Evolutionary conservation across 2,888 invertebrate genomes (phyloP).

Genomic region (Nephrotoma flavescens): DNA sequence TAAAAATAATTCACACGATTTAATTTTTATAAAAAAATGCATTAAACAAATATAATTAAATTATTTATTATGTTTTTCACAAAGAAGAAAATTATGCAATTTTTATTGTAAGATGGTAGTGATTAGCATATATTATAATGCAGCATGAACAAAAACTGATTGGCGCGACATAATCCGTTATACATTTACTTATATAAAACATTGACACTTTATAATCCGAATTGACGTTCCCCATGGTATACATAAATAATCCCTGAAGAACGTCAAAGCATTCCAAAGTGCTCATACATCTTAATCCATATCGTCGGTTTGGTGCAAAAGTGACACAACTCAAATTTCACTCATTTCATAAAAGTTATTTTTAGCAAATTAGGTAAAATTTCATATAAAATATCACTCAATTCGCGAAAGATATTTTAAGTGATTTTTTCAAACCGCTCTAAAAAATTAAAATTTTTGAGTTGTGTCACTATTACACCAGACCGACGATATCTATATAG

Average conservation of each 20-base stretch:
- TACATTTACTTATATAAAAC: background rate
- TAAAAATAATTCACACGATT: background rate
- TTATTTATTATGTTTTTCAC: background rate
- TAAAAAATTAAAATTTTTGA: no score
- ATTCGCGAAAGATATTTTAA: no score
- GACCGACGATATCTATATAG: background rate
- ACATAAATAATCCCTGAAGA: background rate
- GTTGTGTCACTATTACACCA: no score
- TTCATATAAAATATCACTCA: no score
- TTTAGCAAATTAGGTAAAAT: no score
- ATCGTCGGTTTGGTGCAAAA: no score
- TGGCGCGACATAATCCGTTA: background rate
- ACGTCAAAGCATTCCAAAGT: background rate
- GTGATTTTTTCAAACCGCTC: no score
- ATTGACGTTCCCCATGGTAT: background rate
- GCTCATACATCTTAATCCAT: background rate
- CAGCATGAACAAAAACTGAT: background rate
- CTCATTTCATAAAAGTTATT: no score
- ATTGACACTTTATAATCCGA: background rate
- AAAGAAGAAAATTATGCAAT: background rate
- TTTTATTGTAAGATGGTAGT: background rate
- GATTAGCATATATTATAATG: background rate
- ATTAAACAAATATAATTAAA: background rate
- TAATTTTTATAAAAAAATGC: background rate
- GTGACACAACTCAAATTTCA: no score